Base-by-base conservation (phyloP, 1,140 invertebrate species). In the Neuroterus valhalla region DNA sequence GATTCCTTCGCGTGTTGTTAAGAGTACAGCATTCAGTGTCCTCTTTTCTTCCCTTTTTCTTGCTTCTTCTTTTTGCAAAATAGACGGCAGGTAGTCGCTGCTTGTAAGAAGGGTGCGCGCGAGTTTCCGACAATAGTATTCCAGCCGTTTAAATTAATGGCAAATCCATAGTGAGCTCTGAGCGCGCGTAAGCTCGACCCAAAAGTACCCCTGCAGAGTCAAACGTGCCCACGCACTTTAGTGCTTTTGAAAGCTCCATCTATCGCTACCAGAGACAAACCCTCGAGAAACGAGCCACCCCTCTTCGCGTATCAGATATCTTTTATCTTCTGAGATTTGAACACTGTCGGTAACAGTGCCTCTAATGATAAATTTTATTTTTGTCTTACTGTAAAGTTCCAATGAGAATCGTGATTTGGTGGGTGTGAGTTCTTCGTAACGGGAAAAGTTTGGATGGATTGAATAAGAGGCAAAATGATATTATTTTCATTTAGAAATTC, bases 91-190 rank as follows among this genome's bases (percentile, higher is more conserved):
- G 82, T 84, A 84, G 78, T 81, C 83, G 45, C 70, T 43, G 76
- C 45, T 50, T 66, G 77, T 69, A 76, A 44, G 71, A 45, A 72
- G 76, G 75, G 67, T 80, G 75, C 81, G 78, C 82, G 77, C 68
- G 46, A n/a, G n/a, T 72, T 70, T 42, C 46, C 77, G 85, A 83
- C 85, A 87, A 86, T 82, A 86, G 70, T 86, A 85, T 74, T 74
- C 14, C 83, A 19, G 75, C 69, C 69, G 55, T 72, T 84, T 70
- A 80, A 87, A 87, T 86, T 87, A 87, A 87, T 87, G 86, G 86
- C 83, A 87, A 87, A 87, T 87, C 86, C 86, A 87, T 87, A 87
- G 86, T 85, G 70, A 73, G 68, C 68, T 42, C 68, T 70, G 66
- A 77, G 79, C 75, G 72, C 79, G 82, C 70, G 70, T 82, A 78